Percentiles rank a stretch among this genome's conserved stretches.
phyloP scores from a whole-genome alignment of 2,888 invertebrate species.

The Scrobipalpa costella region DNA sequence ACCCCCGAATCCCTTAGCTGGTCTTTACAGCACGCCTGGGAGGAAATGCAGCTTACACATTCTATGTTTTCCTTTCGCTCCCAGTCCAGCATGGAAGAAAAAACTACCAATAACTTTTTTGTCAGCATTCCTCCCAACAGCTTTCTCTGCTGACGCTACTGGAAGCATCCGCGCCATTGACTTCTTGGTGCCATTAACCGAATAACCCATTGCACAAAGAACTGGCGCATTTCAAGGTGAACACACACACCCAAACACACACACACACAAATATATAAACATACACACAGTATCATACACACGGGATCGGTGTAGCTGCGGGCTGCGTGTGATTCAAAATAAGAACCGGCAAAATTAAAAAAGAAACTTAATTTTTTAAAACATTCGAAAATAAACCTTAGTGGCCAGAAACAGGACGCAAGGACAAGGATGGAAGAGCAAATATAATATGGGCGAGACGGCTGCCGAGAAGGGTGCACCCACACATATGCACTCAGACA shows the following conservation, averaged over 20 bases:
- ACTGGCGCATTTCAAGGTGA: constrained; percentile 80
- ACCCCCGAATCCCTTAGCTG: too few relatives aligned
- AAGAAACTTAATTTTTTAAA: constrained; percentile 16
- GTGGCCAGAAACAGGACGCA: constrained; percentile 25
- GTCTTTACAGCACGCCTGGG: too few relatives aligned
- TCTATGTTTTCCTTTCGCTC: too few relatives aligned
- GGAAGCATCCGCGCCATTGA: constrained; percentile 77
- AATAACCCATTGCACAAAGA: constrained; percentile 82
- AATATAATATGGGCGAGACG: constrained; percentile 50
- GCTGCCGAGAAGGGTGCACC: constrained; percentile 67
- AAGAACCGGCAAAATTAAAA: constrained; percentile 46
- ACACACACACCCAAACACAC: constrained; percentile 59
- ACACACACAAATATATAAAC: constrained; percentile 37
- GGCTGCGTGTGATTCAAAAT: constrained; percentile 71
- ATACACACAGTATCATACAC: too few relatives aligned
- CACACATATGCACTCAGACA: constrained; percentile 55
- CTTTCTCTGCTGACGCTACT: constrained; percentile 59
- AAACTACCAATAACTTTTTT: neutral
- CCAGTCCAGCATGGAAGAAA: too few relatives aligned
- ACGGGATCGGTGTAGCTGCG: constrained; percentile 40
- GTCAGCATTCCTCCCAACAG: neutral
- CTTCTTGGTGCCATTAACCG: constrained; percentile 81
- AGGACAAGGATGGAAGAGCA: constrained; percentile 29
- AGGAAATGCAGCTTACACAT: too few relatives aligned
- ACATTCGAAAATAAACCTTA: constrained; percentile 43